Evolutionary conservation across 2,888 invertebrate genomes (phyloP), one percentile per base, ranked within the genome.

Genomic region (Sphaerophoria taeniata): DNA sequence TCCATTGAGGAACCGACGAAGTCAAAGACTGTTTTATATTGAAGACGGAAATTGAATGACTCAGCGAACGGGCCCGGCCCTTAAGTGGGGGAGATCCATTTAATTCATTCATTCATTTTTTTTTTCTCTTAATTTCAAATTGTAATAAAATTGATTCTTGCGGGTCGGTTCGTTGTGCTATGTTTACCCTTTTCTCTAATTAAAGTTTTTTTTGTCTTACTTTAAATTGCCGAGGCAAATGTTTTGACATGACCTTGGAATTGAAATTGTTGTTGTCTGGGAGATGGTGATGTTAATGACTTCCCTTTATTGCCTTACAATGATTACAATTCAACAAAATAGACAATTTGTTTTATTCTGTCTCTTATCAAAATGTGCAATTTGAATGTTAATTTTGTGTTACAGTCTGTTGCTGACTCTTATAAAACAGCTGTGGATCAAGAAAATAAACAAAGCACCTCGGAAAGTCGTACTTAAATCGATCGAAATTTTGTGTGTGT

Each of bases 171-270:
- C 72, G 77, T 47, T 85, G 72, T 85, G 80, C 24, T 24, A 24
- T 24, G 24, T 24, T 85, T 85, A 81, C 80, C 84, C 84, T 81
- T 81, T 85, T 85, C 76, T 85, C 61, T 81, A 80, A 80, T 80
- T 85, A 80, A 85, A 81, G 71, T 76, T 24, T 24, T 24, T 24
- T 24, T 24, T 24, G 1, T 24, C 24, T 24, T 24, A 24, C 2
- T 24, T 24, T 24, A 70, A 76, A 76, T 80, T 76, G 49, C 55
- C 51, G 61, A 31, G 55, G 60, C 47, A 43, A 61, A 39, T 75
- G 60, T 34, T 43, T 61, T 14, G 55, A 43, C 33, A 65, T 80
- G 81, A 85, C 84, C 84, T 85, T 85, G 84, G 72, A 43, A 43
- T 7, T 9, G 3, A 9, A 43, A 43, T 43, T 43, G 43, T 9